Conservation (phyloP, 2,888 invertebrate species). For the Himalopsyche kuldschensis region DNA sequence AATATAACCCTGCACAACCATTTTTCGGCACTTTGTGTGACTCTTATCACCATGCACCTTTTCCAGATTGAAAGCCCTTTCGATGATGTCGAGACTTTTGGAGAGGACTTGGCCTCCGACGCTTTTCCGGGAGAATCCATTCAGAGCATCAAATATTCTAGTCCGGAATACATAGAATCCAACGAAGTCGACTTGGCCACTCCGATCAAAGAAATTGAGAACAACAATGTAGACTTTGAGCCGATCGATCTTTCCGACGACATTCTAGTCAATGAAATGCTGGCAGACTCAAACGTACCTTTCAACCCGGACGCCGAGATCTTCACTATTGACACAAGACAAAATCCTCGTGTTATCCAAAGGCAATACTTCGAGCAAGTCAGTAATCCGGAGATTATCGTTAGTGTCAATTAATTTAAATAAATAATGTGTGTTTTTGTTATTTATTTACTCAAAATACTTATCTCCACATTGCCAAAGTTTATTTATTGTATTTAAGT, state of each 20-base stretch:
- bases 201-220: conserved; percentile 24
- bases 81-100: conserved; percentile 21
- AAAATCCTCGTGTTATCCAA: background rate
- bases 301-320: conserved; percentile 50
- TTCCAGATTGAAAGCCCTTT: conserved; percentile 31
- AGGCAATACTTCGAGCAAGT: background rate
- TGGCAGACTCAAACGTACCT: conserved; percentile 46
- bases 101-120: conserved; percentile 12
- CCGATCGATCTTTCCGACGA: conserved; percentile 51
- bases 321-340: conserved; percentile 7
- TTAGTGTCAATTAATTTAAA: background rate
- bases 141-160: background rate
- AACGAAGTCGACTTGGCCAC: conserved; percentile 1
- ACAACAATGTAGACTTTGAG: conserved; percentile 41
- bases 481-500: conserved; percentile 37
- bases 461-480: conserved; percentile 34
- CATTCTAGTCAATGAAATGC: conserved; percentile 48
- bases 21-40: conserved; percentile 29
- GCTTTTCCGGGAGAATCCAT: conserved; percentile 8
- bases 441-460: conserved; percentile 12
- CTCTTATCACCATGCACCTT: conserved; percentile 36
- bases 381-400: background rate
- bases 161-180: background rate
- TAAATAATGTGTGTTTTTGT: background rate
- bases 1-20: background rate